phyloP scores from a whole-genome alignment of 2,113 vertebrate genomes.

The Menidia beryllina region DNA sequence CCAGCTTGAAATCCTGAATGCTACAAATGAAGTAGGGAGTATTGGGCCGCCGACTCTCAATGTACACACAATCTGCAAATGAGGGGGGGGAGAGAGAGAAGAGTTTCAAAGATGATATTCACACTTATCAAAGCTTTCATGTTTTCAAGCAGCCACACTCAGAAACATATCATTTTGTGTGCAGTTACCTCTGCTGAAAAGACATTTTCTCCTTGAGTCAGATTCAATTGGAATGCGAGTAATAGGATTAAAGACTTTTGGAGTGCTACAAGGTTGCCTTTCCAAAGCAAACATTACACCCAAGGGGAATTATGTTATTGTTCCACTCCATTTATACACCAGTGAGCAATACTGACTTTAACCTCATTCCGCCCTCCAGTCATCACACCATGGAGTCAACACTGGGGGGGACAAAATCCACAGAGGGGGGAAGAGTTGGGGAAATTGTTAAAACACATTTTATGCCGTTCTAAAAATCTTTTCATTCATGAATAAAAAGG shows the following conservation, averaged over 20 bases:
- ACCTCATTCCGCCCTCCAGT: conserved; percentile 34
- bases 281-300: conserved; percentile 84
- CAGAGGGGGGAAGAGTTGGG: neutral
- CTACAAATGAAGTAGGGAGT: conserved; percentile 99
- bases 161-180: conserved; percentile 61
- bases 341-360: conserved; percentile 65
- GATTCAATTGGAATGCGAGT: conserved; percentile 84
- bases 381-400: conserved; percentile 8
- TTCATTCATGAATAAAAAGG: neutral
- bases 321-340: conserved; percentile 80
- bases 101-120: conserved; percentile 50
- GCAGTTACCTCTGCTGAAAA: conserved; percentile 74
- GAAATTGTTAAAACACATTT: neutral
- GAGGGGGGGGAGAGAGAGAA: conserved; percentile 39
- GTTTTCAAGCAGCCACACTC: conserved; percentile 57
- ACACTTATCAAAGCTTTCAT: conserved; percentile 52
- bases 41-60: conserved; percentile 97
- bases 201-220: conserved; percentile 75
- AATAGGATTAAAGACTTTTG: conserved; percentile 85
- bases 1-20: conserved; percentile 99
- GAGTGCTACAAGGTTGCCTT: conserved; percentile 78
- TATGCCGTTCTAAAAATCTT: neutral
- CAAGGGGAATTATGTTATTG: conserved; percentile 80
- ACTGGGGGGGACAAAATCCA: neutral
- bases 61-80: conserved; percentile 98